These are phyloP conservation scores for Arrhopalites spinosus DNA, from an alignment of 2,888 invertebrate species.

Conservation along the genomic window DNA sequence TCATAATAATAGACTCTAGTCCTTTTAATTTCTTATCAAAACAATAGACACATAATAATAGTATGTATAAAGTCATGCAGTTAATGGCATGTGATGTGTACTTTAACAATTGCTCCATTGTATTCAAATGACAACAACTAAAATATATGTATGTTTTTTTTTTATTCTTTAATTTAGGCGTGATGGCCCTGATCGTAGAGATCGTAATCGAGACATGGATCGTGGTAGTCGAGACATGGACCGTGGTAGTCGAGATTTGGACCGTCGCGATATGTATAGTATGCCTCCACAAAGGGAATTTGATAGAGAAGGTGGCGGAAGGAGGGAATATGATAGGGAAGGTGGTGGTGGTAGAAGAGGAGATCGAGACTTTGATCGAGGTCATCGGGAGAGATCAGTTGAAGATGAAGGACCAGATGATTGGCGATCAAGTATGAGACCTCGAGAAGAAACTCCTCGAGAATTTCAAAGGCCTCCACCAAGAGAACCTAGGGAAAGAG, in stretches of 20 bases:
- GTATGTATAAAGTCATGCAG: too few relatives aligned
- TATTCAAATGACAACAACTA: too few relatives aligned
- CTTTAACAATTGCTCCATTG: too few relatives aligned
- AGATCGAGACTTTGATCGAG: constrained; percentile 37
- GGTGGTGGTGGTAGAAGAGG: constrained; percentile 36
- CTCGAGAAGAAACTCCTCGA: too few relatives aligned
- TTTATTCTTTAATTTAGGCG: constrained; percentile 41
- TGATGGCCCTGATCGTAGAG: constrained; percentile 50
- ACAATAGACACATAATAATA: too few relatives aligned
- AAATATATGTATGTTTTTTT: background rate
- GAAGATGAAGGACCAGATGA: constrained; percentile 36
- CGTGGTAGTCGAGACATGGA: constrained; percentile 27
- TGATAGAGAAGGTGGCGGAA: constrained; percentile 61
- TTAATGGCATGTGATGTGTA: too few relatives aligned
- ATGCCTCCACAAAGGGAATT: constrained; percentile 56
- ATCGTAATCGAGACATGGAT: constrained; percentile 57
- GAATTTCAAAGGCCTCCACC: constrained; percentile 5
- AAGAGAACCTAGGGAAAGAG: too few relatives aligned
- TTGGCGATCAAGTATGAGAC: constrained; percentile 34
- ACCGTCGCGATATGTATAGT: constrained; percentile 3
- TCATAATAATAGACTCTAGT: background rate
- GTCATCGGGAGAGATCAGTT: constrained; percentile 46
- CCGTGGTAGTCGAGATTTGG: constrained; percentile 44
- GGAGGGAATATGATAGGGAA: constrained; percentile 59
- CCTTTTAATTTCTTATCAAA: background rate